Percentiles rank a stretch among this genome's conserved stretches.
Conservation (phyloP, 92 coral and sea anemone species). For the Porites evermanni region DNA sequence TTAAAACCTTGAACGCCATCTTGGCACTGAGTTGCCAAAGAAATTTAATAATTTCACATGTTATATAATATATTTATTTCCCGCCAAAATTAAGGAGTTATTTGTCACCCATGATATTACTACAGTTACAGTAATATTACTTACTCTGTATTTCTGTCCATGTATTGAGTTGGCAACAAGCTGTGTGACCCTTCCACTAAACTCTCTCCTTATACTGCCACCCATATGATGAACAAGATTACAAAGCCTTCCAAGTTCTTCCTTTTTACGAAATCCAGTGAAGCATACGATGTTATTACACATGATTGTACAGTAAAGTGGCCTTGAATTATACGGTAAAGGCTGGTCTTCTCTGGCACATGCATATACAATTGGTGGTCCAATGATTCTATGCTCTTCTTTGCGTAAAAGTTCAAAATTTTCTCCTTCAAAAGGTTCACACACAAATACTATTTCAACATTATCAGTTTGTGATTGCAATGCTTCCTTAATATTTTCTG, state of each 20-base stretch:
- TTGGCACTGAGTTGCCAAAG: too few relatives aligned
- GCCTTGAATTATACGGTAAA: conserved; percentile 91
- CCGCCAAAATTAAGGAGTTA: too few relatives aligned
- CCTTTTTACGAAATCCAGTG: conserved; percentile 93
- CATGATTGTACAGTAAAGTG: conserved; percentile 87
- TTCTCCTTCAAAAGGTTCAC: conserved; percentile 98
- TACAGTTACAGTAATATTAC: neutral
- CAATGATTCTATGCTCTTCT: conserved; percentile 95
- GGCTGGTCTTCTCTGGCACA: conserved; percentile 86
- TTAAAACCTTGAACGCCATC: too few relatives aligned
- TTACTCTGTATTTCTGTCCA: conserved; percentile 96
- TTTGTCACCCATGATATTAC: too few relatives aligned
- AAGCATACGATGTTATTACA: conserved; percentile 88
- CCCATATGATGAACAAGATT: conserved; percentile 98
- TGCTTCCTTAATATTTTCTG: conserved; percentile 79
- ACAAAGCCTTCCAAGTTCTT: conserved; percentile 82
- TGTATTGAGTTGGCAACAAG: conserved; percentile 93
- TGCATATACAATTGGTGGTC: conserved; percentile 84
- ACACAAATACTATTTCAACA: conserved; percentile 83
- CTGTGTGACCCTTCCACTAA: conserved; percentile 94
- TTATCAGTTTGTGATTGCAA: conserved; percentile 71
- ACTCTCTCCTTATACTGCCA: conserved; percentile 93
- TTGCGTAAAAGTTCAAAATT: conserved; percentile 77
- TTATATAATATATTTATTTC: too few relatives aligned
- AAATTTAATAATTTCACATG: too few relatives aligned